These are phyloP conservation scores for Mythimna impura DNA, from an alignment of 2,888 invertebrate species.

Conservation along the genomic window DNA sequence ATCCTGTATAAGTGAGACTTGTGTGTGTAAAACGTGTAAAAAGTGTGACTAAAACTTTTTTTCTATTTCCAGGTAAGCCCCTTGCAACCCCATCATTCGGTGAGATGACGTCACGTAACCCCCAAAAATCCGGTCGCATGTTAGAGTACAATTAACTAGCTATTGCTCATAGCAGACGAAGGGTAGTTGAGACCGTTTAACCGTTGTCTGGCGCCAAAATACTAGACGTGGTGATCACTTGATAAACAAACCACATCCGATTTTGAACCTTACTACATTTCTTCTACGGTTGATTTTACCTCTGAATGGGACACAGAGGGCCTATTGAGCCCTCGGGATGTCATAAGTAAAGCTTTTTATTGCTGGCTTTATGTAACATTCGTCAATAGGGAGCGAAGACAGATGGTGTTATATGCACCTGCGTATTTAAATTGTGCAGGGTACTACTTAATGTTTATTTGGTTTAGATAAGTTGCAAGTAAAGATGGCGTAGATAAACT, in stretches of 20 bases:
- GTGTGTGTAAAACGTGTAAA: too few species aligned
- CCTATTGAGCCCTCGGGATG: constrained; percentile 62
- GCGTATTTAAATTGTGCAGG: constrained; percentile 45
- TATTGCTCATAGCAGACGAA: constrained; percentile 71
- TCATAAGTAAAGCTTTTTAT: constrained; percentile 65
- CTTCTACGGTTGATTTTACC: constrained; percentile 44
- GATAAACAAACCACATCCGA: constrained; percentile 37
- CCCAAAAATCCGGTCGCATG: constrained; percentile 67
- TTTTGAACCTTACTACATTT: constrained; percentile 46
- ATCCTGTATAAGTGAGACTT: background rate
- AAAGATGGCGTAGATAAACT: constrained; percentile 20
- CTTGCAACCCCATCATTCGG: constrained; percentile 2
- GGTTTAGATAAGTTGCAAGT: constrained; percentile 31
- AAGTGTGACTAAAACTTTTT: constrained; percentile 23
- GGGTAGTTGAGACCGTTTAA: constrained; percentile 73
- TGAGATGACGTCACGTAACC: constrained; percentile 52
- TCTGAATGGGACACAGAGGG: constrained; percentile 43
- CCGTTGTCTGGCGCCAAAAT: constrained; percentile 85
- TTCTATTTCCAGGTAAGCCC: constrained; percentile 62
- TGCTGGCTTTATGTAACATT: constrained; percentile 64
- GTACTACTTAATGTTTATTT: constrained; percentile 40
- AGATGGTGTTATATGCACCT: constrained; percentile 63
- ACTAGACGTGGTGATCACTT: constrained; percentile 71
- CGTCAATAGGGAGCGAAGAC: constrained; percentile 63
- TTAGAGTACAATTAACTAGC: constrained; percentile 68